Conservation (phyloP, 2,797 vertebrate species). For the Pantherophis alleghaniensis region DNA sequence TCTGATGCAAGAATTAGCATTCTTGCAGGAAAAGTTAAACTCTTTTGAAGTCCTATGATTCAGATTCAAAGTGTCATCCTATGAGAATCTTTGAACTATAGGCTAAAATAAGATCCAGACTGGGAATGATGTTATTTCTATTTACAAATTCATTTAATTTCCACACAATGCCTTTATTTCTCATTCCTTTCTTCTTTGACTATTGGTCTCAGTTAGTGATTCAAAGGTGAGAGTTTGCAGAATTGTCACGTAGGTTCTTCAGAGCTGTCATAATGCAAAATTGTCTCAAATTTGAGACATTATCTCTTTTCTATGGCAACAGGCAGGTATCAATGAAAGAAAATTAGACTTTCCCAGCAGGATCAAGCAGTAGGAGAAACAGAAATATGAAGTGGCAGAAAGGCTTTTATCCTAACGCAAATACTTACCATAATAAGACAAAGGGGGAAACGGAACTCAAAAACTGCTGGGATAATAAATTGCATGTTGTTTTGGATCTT, state of each 20-base stretch:
- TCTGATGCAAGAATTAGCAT: not conserved
- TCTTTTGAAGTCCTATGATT: not conserved
- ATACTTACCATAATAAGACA: not conserved
- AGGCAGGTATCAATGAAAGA: not conserved
- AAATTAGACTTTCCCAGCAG: constrained; percentile 1
- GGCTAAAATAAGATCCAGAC: not conserved
- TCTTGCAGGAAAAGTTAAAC: not conserved
- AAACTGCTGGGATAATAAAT: constrained; percentile 13
- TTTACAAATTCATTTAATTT: constrained; percentile 10
- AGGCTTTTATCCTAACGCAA: constrained; percentile 11
- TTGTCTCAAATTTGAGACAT: constrained; percentile 16
- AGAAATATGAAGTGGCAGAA: not conserved
- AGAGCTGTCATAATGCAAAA: not conserved
- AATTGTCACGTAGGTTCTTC: not conserved
- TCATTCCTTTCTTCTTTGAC: not conserved
- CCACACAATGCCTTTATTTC: not conserved
- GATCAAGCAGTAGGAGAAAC: constrained; percentile 5
- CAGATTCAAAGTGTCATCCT: not conserved
- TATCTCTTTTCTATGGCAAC: constrained; percentile 7
- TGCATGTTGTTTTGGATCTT: not conserved
- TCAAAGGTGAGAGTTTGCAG: not conserved
- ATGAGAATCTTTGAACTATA: not conserved
- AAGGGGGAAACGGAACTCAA: not conserved
- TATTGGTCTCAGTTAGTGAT: not conserved
- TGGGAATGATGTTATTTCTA: not conserved